Base-by-base conservation (phyloP, 2,113 vertebrate species). In the Spizaetus ornatus region DNA sequence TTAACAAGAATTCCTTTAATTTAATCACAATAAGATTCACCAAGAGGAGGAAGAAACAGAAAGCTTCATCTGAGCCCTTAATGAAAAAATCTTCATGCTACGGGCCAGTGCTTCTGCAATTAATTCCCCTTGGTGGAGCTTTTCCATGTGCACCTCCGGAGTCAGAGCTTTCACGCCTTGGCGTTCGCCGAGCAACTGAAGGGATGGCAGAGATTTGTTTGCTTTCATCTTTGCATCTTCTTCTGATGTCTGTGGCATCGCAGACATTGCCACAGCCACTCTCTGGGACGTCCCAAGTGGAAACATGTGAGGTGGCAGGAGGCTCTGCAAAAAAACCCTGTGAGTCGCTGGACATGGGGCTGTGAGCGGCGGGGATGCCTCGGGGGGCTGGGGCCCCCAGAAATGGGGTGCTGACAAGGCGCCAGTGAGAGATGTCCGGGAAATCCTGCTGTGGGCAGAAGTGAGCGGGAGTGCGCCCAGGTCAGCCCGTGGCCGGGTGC, bases 1-100 rank as follows among this genome's bases (percentile, higher is more conserved):
- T 96, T 96, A 95, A 96, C 50, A 42, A 96, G 96, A 83, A 94
- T 95, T 94, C 95, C 78, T 97, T 95, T 97, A 96, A 95, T 97
- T 96, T 93, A 88, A 93, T 97, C 92, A 94, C 93, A 94, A 29
- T 94, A 25, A 95, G 96, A 93, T 87, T 95, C 95, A 93, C 70
- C 78, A 59, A 71, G 90, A 86, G 58, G 25, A 96, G 79, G 90
- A 94, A 67, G 91, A 87, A 91, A 84, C 71, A 56, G 92, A 90
- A 94, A 79, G 88, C 45, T 95, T 86, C 85, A 88, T 91, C 79
- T 43, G 79, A 88, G 79, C 42, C 62, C 48, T 78, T 84, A 91
- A 94, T 22, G 26, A 96, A 88, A 95, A 90, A 92, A 32, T 45
- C 72, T 88, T 66, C 63, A 25, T 53, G 88, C 72, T 38, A 45